These are phyloP conservation scores for Hippocampus kuda DNA, from an alignment of 2,797 vertebrate species.

Conservation along the genomic window DNA sequence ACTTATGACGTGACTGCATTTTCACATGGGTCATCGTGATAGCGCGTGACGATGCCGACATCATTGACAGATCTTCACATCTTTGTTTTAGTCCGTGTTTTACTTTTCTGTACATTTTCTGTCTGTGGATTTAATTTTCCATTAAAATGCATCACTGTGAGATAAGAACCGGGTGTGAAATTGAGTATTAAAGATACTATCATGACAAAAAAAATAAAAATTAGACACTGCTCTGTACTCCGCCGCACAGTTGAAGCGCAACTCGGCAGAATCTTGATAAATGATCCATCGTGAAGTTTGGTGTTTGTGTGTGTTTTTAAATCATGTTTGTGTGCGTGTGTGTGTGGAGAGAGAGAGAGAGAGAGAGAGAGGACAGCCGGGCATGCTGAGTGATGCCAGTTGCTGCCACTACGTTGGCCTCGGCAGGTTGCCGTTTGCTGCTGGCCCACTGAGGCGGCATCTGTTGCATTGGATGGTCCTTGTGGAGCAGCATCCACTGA, in stretches of 20 bases:
- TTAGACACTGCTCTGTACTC: constrained; percentile 26
- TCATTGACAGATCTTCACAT: neutral
- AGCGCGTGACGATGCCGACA: neutral
- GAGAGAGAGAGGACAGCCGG: constrained; percentile 48
- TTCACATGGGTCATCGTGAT: no score
- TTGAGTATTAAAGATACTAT: constrained; percentile 37
- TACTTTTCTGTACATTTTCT: neutral
- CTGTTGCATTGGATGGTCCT: constrained; percentile 62
- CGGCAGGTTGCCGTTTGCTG: constrained; percentile 55
- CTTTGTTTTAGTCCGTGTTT: neutral
- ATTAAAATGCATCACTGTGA: constrained; percentile 16
- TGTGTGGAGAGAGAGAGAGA: no score
- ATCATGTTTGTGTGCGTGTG: constrained; percentile 9
- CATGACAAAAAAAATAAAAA: constrained; percentile 33
- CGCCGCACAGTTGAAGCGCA: constrained; percentile 30
- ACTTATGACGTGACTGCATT: no score
- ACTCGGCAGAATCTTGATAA: constrained; percentile 54
- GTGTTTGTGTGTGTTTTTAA: constrained; percentile 25
- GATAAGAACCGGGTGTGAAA: constrained; percentile 31
- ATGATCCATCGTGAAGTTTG: constrained; percentile 34
- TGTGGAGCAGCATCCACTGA: constrained; percentile 46
- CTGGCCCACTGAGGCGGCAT: constrained; percentile 69
- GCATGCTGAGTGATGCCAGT: constrained; percentile 53
- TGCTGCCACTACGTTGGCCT: constrained; percentile 42
- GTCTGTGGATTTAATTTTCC: constrained; percentile 26